Conservation (phyloP, 2,113 vertebrate species). For the Hydrochoerus hydrochaeris region DNA sequence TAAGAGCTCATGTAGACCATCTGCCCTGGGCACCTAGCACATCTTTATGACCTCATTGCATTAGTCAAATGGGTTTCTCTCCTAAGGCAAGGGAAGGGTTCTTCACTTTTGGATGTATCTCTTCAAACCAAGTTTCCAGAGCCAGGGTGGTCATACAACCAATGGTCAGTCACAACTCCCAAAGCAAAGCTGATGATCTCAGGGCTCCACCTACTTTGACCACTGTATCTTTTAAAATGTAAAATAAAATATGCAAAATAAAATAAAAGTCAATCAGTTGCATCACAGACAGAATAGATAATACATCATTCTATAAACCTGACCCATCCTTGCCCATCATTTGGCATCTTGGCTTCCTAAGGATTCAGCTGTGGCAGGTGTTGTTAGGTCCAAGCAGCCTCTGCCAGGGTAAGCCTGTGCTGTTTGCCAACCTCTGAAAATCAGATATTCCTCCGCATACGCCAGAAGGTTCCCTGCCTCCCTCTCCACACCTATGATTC, state of each 20-base stretch:
- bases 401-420: not conserved
- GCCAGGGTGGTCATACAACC: not conserved
- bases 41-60: no score
- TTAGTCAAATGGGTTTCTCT: not conserved
- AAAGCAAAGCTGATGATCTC: not conserved
- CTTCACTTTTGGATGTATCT: no score
- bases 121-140: not conserved
- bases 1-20: accelerated
- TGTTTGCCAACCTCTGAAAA: not conserved
- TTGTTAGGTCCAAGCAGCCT: not conserved
- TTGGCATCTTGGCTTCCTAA: not conserved
- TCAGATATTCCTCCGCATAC: not conserved
- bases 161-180: not conserved
- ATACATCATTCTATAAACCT: not conserved
- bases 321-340: not conserved
- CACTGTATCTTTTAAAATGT: not conserved
- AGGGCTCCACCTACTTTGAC: not conserved
- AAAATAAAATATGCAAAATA: not conserved
- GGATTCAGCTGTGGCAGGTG: not conserved
- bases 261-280: no score
- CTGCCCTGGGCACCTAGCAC: not conserved
- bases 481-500: constrained; percentile 68
- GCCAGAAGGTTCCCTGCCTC: not conserved
- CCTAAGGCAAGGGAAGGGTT: no score
- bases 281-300: not conserved